Percentiles rank a stretch among this genome's conserved stretches.
phyloP scores from a whole-genome alignment of 2,797 vertebrate species.

The Pelobates cultripes region DNA sequence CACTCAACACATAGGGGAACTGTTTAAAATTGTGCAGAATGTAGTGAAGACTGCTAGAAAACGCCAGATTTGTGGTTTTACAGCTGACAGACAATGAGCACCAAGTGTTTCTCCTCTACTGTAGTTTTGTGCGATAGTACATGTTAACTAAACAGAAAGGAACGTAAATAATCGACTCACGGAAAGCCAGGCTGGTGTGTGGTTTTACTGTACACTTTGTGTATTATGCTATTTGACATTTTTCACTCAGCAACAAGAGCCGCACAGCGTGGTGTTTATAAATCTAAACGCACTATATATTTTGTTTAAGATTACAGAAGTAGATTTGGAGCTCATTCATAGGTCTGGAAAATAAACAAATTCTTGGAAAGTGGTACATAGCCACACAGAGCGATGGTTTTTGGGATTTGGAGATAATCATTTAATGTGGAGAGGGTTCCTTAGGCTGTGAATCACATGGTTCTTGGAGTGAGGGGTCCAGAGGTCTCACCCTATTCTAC shows the following conservation, averaged over 20 bases:
- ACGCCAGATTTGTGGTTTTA: neutral
- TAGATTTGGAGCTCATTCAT: conserved; percentile 7
- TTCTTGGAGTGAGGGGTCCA: neutral
- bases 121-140: neutral
- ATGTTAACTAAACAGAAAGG: neutral
- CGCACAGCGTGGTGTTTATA: neutral
- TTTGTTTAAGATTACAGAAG: conserved; percentile 24
- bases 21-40: too few species aligned
- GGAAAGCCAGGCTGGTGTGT: neutral
- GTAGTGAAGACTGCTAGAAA: too few species aligned
- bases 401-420: neutral
- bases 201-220: too few species aligned
- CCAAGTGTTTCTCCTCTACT: conserved; percentile 22
- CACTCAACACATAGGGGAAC: too few species aligned
- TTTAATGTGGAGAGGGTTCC: neutral
- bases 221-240: conserved; percentile 11
- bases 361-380: neutral
- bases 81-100: neutral
- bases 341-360: conserved; percentile 9
- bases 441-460: neutral
- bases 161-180: neutral
- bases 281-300: conserved; percentile 27
- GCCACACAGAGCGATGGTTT: neutral
- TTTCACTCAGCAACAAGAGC: conserved; percentile 25
- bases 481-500: conserved; percentile 1